A percentile compares a stretch with the other conserved stretches of the same genome.
Conservation (phyloP, 2,113 vertebrate genomes). For the Shinisaurus crocodilurus region DNA sequence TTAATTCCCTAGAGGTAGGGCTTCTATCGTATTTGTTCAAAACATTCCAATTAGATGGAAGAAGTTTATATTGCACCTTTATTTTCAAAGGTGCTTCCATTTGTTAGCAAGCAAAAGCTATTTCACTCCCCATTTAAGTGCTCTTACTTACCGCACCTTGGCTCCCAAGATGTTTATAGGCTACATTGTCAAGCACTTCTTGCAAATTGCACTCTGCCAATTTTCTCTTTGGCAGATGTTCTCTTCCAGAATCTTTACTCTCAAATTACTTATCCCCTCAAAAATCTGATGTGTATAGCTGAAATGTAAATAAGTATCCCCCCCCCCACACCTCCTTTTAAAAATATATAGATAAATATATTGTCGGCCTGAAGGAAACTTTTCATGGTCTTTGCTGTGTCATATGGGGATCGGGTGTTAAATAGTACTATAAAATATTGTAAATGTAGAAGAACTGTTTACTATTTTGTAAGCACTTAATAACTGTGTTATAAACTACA, state of each 20-base stretch:
- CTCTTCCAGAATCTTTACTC: not conserved
- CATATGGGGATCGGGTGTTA: not conserved
- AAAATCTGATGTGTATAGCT: not conserved
- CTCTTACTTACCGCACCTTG: not conserved
- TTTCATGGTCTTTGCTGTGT: not conserved
- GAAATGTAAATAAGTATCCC: not conserved
- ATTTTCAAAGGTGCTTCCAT: not conserved
- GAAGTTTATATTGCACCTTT: constrained; percentile 45
- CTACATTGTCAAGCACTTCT: not conserved
- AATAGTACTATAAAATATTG: constrained; percentile 10
- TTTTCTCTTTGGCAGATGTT: not conserved
- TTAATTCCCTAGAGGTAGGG: not conserved
- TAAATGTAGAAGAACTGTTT: constrained; percentile 15
- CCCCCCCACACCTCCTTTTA: not conserved
- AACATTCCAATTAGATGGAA: not conserved
- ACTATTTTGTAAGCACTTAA: constrained; percentile 16
- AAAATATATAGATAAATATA: not conserved
- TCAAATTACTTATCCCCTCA: not conserved
- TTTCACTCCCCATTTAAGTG: not conserved
- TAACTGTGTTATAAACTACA: not conserved
- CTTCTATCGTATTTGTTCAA: not conserved
- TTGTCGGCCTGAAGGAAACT: accelerated
- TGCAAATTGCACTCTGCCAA: accelerated
- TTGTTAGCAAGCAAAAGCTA: not conserved
- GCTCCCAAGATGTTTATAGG: not conserved